Evolutionary conservation across 1,140 invertebrate genomes (phyloP).

Genomic region (Lepidurus couesii): DNA sequence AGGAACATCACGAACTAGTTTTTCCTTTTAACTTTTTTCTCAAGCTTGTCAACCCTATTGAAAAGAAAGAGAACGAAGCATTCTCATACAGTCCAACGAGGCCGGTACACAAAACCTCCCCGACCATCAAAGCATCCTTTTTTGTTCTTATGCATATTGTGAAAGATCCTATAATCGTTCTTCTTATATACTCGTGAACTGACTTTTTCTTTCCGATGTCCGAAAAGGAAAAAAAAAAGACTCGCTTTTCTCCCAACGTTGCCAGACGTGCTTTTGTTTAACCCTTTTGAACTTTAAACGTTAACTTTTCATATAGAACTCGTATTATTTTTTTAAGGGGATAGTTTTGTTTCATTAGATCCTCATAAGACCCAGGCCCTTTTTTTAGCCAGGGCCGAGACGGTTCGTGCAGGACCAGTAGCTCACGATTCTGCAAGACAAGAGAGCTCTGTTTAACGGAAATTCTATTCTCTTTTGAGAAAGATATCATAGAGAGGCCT

Average conservation of each 20-base stretch:
- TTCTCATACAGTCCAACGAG: conserved; percentile 2
- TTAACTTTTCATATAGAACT: neutral
- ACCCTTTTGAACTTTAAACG: neutral
- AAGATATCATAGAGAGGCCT: neutral
- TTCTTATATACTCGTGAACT: neutral
- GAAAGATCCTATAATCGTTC: neutral
- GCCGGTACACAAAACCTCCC: neutral
- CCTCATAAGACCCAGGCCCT: neutral
- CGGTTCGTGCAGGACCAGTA: conserved; percentile 8
- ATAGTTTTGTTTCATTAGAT: neutral
- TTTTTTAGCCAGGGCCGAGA: neutral
- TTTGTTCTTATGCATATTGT: neutral
- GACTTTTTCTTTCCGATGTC: neutral
- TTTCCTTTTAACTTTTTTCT: conserved; percentile 7
- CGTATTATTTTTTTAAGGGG: neutral
- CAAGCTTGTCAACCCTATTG: neutral
- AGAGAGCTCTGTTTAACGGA: neutral
- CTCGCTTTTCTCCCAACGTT: too few species aligned
- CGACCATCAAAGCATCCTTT: neutral
- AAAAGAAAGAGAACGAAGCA: neutral
- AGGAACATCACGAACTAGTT: conserved; percentile 22
- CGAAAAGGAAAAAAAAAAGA: too few species aligned
- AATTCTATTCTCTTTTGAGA: neutral
- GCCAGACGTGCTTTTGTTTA: neutral
- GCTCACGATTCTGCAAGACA: neutral